Conservation (phyloP, 2,113 vertebrate species). For the Haliaeetus leucogaster region DNA sequence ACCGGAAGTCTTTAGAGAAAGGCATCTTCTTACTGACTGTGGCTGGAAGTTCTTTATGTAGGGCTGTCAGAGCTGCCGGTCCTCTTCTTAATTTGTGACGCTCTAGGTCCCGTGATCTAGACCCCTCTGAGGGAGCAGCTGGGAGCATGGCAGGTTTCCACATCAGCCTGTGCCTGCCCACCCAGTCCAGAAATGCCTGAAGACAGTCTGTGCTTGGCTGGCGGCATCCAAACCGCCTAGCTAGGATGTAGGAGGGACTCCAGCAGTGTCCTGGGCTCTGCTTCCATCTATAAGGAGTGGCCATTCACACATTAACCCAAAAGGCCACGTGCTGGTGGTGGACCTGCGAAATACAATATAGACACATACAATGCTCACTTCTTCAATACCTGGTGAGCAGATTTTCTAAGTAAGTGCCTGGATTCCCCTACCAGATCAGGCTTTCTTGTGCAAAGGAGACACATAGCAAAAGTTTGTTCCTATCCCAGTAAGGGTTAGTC, state of each 20-base stretch:
- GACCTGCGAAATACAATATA: not conserved
- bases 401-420: not conserved
- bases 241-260: rapidly evolving
- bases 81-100: not conserved
- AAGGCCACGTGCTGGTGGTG: rapidly evolving
- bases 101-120: not conserved
- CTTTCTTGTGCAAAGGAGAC: not conserved
- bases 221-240: not conserved
- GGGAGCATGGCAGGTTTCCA: not conserved
- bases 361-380: rapidly evolving
- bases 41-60: not conserved
- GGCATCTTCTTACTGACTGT: not conserved
- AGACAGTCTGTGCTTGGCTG: not conserved
- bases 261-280: not conserved
- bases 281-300: not conserved
- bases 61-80: not conserved
- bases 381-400: not conserved
- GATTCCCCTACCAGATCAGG: too few relatives aligned
- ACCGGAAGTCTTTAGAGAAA: not conserved
- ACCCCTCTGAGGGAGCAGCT: not conserved
- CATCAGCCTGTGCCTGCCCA: not conserved
- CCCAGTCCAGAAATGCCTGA: not conserved
- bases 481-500: not conserved
- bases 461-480: not conserved
- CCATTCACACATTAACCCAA: not conserved